A percentile compares a stretch with the other conserved stretches of the same genome.
Conservation (phyloP, 1,140 invertebrate species). For the Paraescarpia echinospica region DNA sequence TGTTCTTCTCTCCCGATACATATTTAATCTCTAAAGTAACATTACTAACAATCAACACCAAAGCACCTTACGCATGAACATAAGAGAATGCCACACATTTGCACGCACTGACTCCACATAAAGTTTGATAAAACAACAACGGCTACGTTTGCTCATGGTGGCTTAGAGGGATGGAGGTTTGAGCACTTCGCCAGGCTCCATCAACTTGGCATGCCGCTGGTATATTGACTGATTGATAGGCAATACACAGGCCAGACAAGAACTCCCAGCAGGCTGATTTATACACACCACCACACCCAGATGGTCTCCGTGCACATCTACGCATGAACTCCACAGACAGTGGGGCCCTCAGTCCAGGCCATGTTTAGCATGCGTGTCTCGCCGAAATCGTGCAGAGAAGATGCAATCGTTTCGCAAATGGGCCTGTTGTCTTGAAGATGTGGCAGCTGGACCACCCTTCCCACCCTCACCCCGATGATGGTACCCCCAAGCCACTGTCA, state of each 20-base stretch:
- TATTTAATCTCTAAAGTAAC: background rate
- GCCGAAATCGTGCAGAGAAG: background rate
- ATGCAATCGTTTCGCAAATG: background rate
- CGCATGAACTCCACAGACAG: background rate
- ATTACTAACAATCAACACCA: background rate
- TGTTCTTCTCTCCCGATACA: background rate
- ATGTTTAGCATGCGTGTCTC: background rate
- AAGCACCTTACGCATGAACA: background rate
- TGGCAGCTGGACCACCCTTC: background rate
- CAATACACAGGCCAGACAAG: background rate
- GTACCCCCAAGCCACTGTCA: background rate
- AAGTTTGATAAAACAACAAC: too few species aligned
- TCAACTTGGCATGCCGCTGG: background rate
- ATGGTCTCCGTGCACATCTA: background rate
- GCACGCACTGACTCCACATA: too few species aligned
- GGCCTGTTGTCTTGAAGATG: background rate
- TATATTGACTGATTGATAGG: slow-evolving; percentile 4
- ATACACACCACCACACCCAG: background rate
- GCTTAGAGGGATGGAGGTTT: background rate
- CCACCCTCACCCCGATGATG: background rate
- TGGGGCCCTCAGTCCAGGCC: background rate
- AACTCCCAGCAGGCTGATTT: background rate
- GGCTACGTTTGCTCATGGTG: background rate
- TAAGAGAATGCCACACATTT: background rate
- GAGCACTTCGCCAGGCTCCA: background rate